Percentiles rank a stretch among this genome's conserved stretches.
Evolutionary conservation across 1,140 invertebrate genomes (phyloP).

Genomic region (Hypothenemus hampei): DNA sequence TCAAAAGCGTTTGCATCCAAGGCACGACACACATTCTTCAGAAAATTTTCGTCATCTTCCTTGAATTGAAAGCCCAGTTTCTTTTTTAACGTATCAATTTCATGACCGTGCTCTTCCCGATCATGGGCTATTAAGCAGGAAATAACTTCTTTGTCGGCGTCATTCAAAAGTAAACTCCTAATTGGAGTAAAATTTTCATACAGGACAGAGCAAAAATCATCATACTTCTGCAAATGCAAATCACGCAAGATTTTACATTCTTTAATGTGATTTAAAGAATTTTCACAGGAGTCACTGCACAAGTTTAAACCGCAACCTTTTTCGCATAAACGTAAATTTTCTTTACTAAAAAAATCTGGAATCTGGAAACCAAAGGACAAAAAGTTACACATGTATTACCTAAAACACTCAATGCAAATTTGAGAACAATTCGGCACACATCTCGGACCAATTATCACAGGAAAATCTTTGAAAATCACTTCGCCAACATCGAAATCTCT

Average conservation of each 20-base stretch:
- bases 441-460: slow-evolving; percentile 60
- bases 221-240: slow-evolving; percentile 47
- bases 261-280: slow-evolving; percentile 48
- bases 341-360: slow-evolving; percentile 11
- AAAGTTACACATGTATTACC: slow-evolving; percentile 28
- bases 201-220: slow-evolving; percentile 44
- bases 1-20: slow-evolving; percentile 75
- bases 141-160: slow-evolving; percentile 52
- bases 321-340: slow-evolving; percentile 50
- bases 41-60: slow-evolving; percentile 55
- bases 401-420: slow-evolving; percentile 55
- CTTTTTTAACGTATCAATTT: slow-evolving; percentile 55
- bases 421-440: slow-evolving; percentile 45
- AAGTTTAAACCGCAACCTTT: slow-evolving; percentile 55
- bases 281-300: slow-evolving; percentile 55
- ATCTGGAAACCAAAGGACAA: neutral
- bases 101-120: slow-evolving; percentile 50
- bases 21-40: slow-evolving; percentile 56
- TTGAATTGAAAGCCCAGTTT: slow-evolving; percentile 52
- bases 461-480: slow-evolving; percentile 61
- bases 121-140: slow-evolving; percentile 53
- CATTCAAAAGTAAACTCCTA: slow-evolving; percentile 52
- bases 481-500: slow-evolving; percentile 59
- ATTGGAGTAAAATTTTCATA: slow-evolving; percentile 56
- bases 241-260: slow-evolving; percentile 57